Percentiles rank a stretch among this genome's conserved stretches.
These are phyloP conservation scores for Phymastichus coffea DNA, from an alignment of 1,140 invertebrate genomes.

Conservation along the genomic window DNA sequence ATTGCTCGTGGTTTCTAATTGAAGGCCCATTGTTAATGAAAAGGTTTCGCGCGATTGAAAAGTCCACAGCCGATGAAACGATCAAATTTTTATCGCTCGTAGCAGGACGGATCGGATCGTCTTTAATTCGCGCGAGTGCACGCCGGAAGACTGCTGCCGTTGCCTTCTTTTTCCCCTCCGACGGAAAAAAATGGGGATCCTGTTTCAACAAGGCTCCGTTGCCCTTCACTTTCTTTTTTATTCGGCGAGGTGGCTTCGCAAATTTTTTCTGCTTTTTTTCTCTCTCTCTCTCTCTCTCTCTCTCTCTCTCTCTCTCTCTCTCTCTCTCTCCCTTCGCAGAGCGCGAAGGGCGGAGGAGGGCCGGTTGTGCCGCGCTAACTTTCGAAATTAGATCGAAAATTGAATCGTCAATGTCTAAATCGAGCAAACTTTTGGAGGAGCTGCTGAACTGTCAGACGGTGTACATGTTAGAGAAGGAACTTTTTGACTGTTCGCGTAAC, in stretches of 20 bases:
- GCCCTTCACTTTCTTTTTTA: neutral
- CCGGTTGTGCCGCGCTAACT: neutral
- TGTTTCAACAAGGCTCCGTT: conserved; percentile 6
- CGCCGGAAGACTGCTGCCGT: conserved; percentile 6
- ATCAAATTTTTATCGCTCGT: conserved; percentile 22
- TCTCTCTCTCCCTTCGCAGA: too few species aligned
- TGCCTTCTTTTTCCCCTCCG: neutral
- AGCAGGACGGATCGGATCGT: neutral
- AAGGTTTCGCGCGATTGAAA: conserved; percentile 22
- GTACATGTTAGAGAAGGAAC: too few species aligned
- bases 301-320: neutral
- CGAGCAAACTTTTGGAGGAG: too few species aligned
- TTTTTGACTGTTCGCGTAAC: too few species aligned
- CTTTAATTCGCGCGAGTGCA: conserved; percentile 22
- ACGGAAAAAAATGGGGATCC: conserved; percentile 20
- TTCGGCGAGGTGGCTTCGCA: too few species aligned
- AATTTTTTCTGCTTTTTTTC: neutral
- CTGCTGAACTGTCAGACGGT: too few species aligned
- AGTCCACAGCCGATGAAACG: conserved; percentile 25
- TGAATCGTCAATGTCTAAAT: conserved; percentile 15
- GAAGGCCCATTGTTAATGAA: conserved; percentile 9
- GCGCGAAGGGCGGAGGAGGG: too few species aligned
- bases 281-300: neutral
- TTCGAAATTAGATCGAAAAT: conserved; percentile 22
- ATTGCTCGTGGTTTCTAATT: conserved; percentile 26